These are phyloP conservation scores for Tiliacea aurago DNA, from an alignment of 2,888 invertebrate species.

Conservation along the genomic window DNA sequence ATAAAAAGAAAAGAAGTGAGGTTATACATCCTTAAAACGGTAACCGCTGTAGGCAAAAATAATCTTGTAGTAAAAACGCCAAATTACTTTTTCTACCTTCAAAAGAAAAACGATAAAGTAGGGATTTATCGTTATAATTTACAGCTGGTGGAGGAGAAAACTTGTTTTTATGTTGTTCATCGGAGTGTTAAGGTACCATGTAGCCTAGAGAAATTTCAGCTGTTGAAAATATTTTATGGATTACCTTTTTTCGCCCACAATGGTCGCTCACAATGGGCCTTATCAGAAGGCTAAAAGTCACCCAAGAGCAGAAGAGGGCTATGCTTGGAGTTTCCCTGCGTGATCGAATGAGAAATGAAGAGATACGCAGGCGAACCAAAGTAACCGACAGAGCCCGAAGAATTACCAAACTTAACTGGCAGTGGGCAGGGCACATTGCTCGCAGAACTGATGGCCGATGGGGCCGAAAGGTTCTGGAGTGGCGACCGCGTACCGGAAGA, in stretches of 20 bases:
- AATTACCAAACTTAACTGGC: too few relatives aligned
- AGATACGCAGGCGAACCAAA: too few relatives aligned
- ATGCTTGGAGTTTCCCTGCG: too few relatives aligned
- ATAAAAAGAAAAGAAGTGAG: constrained; percentile 38
- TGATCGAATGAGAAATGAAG: too few relatives aligned
- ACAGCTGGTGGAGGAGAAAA: constrained; percentile 37
- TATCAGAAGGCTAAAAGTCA: too few relatives aligned
- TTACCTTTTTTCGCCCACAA: neutral
- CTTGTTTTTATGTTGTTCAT: constrained; percentile 43
- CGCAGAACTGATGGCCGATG: too few relatives aligned
- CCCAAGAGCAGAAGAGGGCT: too few relatives aligned
- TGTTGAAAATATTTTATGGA: constrained; percentile 16
- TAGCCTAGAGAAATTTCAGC: constrained; percentile 23
- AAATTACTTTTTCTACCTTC: constrained; percentile 47
- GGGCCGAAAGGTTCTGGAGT: too few relatives aligned
- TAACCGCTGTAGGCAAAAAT: constrained; percentile 33
- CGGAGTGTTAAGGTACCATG: constrained; percentile 22
- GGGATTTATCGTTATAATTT: constrained; percentile 62
- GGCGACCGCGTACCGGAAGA: too few relatives aligned
- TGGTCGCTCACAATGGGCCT: too few relatives aligned
- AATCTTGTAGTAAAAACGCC: constrained; percentile 37
- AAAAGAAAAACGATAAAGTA: constrained; percentile 61
- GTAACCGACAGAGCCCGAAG: too few relatives aligned
- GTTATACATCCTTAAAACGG: constrained; percentile 27
- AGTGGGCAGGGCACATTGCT: too few relatives aligned